A percentile compares a stretch with the other conserved stretches of the same genome.
phyloP scores from a whole-genome alignment of 2,113 vertebrate species.

The Nycticebus coucang region DNA sequence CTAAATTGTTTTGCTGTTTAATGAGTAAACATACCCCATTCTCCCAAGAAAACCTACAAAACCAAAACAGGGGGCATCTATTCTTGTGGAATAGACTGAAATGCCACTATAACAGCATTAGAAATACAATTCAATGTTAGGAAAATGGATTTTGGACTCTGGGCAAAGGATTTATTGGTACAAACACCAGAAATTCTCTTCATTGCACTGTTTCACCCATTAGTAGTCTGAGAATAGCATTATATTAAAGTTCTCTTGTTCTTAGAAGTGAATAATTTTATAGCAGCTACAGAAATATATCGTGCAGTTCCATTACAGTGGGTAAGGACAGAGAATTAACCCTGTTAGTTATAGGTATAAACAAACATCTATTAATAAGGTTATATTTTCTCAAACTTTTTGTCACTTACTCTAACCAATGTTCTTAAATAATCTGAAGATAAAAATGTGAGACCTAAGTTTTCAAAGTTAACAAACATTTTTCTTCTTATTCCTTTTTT shows the following conservation, averaged over 20 bases:
- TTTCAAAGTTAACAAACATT: not conserved
- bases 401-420: not conserved
- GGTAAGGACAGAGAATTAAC: rapidly evolving
- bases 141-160: conserved; percentile 11
- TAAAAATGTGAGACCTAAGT: not conserved
- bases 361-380: not conserved
- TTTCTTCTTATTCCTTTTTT: not conserved
- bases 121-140: conserved; percentile 26
- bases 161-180: conserved; percentile 22
- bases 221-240: not conserved
- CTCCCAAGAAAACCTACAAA: conserved; percentile 49
- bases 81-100: conserved; percentile 45
- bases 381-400: not conserved
- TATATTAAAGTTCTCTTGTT: not conserved
- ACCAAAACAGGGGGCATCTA: conserved; percentile 8
- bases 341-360: not conserved
- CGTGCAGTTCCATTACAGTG: not conserved
- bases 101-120: conserved; percentile 6
- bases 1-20: conserved; percentile 44
- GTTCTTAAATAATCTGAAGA: not conserved
- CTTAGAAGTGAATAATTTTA: conserved; percentile 2
- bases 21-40: conserved; percentile 27
- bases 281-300: not conserved
- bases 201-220: not conserved
- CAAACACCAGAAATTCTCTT: conserved; percentile 40